Percentiles rank a stretch among this genome's conserved stretches.
Conservation (phyloP, 2,113 vertebrate species). For the Nycticorax nycticorax region DNA sequence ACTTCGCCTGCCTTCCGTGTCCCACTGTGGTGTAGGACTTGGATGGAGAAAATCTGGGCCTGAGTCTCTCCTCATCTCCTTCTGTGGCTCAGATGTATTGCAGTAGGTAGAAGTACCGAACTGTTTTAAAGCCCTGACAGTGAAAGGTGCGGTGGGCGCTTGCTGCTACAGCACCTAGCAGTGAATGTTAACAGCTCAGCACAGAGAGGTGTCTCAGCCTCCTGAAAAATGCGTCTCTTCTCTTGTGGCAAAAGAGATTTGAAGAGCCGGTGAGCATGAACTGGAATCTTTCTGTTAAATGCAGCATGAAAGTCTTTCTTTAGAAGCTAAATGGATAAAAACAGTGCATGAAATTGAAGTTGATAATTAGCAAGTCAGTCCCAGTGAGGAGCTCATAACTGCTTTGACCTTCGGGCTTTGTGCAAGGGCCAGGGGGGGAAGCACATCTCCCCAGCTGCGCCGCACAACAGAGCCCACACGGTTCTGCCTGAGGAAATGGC, state of each 20-base stretch:
- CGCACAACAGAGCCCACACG: background rate
- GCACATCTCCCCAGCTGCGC: background rate
- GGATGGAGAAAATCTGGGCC: background rate
- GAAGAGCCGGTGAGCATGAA: background rate
- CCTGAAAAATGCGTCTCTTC: background rate
- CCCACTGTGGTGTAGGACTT: background rate
- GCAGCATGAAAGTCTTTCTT: slow-evolving; percentile 23
- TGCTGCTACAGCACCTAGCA: background rate
- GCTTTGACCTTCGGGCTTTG: slow-evolving; percentile 6
- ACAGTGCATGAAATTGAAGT: slow-evolving; percentile 31
- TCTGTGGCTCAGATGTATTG: background rate
- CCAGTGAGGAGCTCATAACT: background rate
- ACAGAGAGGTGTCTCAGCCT: background rate
- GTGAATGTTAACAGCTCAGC: background rate
- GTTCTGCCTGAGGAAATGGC: background rate
- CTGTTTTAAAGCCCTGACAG: background rate
- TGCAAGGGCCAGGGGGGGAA: background rate
- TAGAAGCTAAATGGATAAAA: slow-evolving; percentile 51
- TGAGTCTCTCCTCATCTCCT: background rate
- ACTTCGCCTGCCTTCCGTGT: fast-evolving
- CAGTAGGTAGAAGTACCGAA: background rate
- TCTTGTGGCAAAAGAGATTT: background rate
- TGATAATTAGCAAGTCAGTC: slow-evolving; percentile 25
- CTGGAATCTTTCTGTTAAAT: slow-evolving; percentile 21
- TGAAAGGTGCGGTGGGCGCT: background rate